These are phyloP conservation scores for Scaptomyza pallida DNA, from an alignment of 1,140 invertebrate species.

Conservation along the genomic window DNA sequence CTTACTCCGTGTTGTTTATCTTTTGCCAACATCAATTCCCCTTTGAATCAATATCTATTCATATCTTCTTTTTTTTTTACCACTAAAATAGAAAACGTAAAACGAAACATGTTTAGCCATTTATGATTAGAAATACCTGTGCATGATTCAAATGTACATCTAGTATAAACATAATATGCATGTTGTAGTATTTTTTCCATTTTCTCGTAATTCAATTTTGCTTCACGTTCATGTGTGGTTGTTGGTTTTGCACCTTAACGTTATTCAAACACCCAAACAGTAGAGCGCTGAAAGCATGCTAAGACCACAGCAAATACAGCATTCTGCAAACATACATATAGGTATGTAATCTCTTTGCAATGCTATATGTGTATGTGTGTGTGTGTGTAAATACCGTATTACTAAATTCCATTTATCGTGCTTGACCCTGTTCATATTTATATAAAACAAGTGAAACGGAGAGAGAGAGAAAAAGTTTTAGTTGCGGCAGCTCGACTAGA, in stretches of 20 bases:
- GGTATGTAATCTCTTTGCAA: neutral
- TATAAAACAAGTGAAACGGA: too few relatives aligned
- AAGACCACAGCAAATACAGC: neutral
- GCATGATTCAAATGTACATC: too few relatives aligned
- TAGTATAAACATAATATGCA: neutral
- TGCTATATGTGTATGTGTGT: neutral
- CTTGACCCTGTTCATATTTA: neutral
- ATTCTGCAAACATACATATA: neutral
- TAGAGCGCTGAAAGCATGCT: neutral
- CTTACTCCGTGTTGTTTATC: conserved; percentile 20
- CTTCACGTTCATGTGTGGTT: neutral
- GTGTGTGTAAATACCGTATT: conserved; percentile 4
- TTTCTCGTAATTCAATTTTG: neutral
- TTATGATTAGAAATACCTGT: conserved; percentile 1
- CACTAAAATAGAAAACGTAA: neutral
- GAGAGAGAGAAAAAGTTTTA: too few relatives aligned
- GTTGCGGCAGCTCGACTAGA: too few relatives aligned
- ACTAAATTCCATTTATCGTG: neutral
- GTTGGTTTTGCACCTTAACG: too few relatives aligned
- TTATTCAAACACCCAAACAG: neutral
- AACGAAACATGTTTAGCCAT: neutral
- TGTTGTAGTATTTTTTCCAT: too few relatives aligned
- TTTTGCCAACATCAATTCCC: neutral
- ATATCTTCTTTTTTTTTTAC: neutral
- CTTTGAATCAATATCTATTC: conserved; percentile 5